Conservation (phyloP, 2,888 invertebrate species). For the Noctua janthe region DNA sequence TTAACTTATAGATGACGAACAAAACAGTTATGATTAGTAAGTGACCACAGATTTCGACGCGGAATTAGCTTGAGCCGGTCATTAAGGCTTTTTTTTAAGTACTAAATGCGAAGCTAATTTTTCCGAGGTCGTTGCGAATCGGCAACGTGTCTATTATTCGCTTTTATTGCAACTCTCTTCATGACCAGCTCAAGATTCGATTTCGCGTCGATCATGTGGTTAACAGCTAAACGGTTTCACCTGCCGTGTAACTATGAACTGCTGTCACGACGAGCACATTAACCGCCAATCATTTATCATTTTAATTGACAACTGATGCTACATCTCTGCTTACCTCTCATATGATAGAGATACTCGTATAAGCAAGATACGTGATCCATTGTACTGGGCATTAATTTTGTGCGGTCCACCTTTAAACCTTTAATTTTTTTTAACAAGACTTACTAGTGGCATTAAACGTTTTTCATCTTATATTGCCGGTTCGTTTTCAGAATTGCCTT, state of each 20-base stretch:
- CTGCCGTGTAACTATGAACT: conserved; percentile 33
- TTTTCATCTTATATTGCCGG: too few relatives aligned
- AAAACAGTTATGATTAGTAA: conserved; percentile 24
- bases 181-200: not conserved
- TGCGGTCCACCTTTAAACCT: not conserved
- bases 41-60: not conserved
- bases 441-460: too few relatives aligned
- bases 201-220: not conserved
- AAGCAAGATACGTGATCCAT: conserved; percentile 37
- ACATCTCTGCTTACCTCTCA: conserved; percentile 31
- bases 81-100: not conserved
- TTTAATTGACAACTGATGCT: conserved; percentile 60
- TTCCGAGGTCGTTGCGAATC: not conserved
- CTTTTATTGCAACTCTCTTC: not conserved
- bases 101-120: not conserved
- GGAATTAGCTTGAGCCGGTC: not conserved
- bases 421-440: too few relatives aligned
- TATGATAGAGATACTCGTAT: conserved; percentile 25
- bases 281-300: conserved; percentile 62
- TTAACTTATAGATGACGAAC: conserved; percentile 7
- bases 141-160: not conserved
- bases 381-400: conserved; percentile 24
- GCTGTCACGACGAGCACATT: conserved; percentile 36
- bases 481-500: not conserved
- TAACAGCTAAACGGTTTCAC: conserved; percentile 22